phyloP scores from a whole-genome alignment of 2,888 invertebrate species.

The Pinctada fucata region DNA sequence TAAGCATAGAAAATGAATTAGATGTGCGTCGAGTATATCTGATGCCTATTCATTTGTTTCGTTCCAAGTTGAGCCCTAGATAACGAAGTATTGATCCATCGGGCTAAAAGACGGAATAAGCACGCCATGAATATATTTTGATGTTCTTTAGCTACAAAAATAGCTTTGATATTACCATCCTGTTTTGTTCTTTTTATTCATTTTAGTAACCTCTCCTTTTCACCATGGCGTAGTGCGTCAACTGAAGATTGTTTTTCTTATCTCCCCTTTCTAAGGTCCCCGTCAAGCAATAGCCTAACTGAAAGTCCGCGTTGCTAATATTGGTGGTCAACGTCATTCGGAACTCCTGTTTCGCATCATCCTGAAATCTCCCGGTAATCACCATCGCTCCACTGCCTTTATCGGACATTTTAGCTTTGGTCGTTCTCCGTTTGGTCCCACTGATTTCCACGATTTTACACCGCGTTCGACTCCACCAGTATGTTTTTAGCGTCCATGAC shows the following conservation, averaged over 20 bases:
- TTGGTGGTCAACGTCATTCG: conserved; percentile 87
- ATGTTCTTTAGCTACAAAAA: too few relatives aligned
- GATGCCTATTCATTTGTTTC: too few relatives aligned
- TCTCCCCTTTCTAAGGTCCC: conserved; percentile 88
- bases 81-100: too few relatives aligned
- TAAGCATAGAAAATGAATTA: too few relatives aligned
- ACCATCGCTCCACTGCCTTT: conserved; percentile 88
- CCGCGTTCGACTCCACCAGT: conserved; percentile 90
- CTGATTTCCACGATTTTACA: conserved; percentile 91
- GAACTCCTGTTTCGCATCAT: conserved; percentile 66
- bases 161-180: too few relatives aligned
- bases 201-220: conserved; percentile 84
- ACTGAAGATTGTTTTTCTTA: conserved; percentile 87
- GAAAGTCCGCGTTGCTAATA: conserved; percentile 90
- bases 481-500: conserved; percentile 90
- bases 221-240: conserved; percentile 92
- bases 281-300: conserved; percentile 93
- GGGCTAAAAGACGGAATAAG: too few relatives aligned
- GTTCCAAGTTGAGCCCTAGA: too few relatives aligned
- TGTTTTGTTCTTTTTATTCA: too few relatives aligned
- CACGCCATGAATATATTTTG: too few relatives aligned
- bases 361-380: conserved; percentile 87
- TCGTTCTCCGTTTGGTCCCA: conserved; percentile 86
- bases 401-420: conserved; percentile 88
- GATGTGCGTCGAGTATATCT: too few relatives aligned